Conservation (phyloP, 1,140 invertebrate genomes). For the Scylla paramamosain region DNA sequence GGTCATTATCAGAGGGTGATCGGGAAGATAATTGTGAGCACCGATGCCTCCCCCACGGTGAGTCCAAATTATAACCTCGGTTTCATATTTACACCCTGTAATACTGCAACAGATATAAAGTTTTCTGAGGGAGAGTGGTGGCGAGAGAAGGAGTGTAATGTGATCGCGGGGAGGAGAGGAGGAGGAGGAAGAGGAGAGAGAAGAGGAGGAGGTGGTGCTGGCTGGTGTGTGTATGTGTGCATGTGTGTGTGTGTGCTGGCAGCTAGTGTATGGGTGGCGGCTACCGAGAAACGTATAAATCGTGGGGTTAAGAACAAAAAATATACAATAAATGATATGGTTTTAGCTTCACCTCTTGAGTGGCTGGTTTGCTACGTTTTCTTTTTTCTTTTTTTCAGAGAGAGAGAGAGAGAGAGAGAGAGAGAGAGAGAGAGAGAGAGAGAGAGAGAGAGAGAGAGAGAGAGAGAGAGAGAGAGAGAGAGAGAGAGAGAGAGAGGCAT, state of each 20-base stretch:
- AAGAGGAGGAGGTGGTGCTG: not conserved
- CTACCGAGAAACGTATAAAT: too few species aligned
- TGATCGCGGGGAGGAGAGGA: too few species aligned
- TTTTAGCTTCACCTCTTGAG: too few species aligned
- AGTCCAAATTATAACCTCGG: not conserved
- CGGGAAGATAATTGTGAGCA: conserved; percentile 3
- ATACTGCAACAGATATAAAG: not conserved
- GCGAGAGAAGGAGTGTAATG: not conserved
- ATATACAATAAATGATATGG: too few species aligned
- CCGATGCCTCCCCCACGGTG: conserved; percentile 7
- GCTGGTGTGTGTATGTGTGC: not conserved
- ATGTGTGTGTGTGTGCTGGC: conserved; percentile 13
- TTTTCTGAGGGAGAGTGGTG: not conserved
- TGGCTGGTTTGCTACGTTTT: too few species aligned
- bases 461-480: not conserved
- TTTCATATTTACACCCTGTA: conserved; percentile 14
- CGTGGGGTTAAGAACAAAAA: too few species aligned
- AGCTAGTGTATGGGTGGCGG: too few species aligned
- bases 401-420: too few species aligned
- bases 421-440: not conserved
- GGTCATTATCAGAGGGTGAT: not conserved
- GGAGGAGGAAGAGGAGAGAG: not conserved
- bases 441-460: not conserved
- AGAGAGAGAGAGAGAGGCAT: not conserved
- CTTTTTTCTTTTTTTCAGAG: too few species aligned